These are phyloP conservation scores for Psilanteris sp. DNA, from an alignment of 1,140 invertebrate genomes.

Conservation along the genomic window DNA sequence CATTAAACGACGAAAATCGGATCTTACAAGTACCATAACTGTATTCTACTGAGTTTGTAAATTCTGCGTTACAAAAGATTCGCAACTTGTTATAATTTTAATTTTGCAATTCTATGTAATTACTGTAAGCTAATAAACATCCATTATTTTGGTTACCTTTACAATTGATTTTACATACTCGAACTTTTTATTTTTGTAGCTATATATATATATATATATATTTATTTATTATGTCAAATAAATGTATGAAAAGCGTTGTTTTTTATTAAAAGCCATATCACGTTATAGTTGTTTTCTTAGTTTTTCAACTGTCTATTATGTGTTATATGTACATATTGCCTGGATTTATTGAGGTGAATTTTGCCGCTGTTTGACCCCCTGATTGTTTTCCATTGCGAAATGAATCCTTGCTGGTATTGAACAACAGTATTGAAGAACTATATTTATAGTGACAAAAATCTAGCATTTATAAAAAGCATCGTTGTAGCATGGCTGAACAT, in stretches of 20 bases:
- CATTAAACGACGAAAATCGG: too few relatives aligned
- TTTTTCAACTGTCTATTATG: slow-evolving; percentile 3
- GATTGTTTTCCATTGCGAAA: slow-evolving; percentile 33
- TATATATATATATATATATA: slow-evolving; percentile 1
- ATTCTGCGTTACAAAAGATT: too few relatives aligned
- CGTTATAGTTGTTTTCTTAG: slow-evolving; percentile 2
- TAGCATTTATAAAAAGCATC: slow-evolving; percentile 47
- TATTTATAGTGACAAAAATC: slow-evolving; percentile 26
- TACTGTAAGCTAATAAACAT: slow-evolving; percentile 40
- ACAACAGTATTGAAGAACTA: slow-evolving; percentile 27
- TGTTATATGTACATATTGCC: slow-evolving; percentile 41
- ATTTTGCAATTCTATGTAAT: slow-evolving; percentile 43
- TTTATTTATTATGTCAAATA: background rate
- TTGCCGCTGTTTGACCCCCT: slow-evolving; percentile 27
- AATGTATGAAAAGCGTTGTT: too few relatives aligned
- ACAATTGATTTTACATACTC: slow-evolving; percentile 11
- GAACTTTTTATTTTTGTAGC: slow-evolving; percentile 13
- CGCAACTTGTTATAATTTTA: slow-evolving; percentile 35
- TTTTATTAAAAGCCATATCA: too few relatives aligned
- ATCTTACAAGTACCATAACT: too few relatives aligned
- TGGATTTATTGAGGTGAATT: slow-evolving; percentile 23
- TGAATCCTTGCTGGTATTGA: slow-evolving; percentile 36
- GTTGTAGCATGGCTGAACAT: slow-evolving; percentile 51
- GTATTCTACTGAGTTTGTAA: too few relatives aligned
- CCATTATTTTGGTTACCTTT: slow-evolving; percentile 43